These are phyloP conservation scores for Apostichopus leukothele DNA, from an alignment of 53 echinoderm and acorn worm genomes.

Conservation along the genomic window DNA sequence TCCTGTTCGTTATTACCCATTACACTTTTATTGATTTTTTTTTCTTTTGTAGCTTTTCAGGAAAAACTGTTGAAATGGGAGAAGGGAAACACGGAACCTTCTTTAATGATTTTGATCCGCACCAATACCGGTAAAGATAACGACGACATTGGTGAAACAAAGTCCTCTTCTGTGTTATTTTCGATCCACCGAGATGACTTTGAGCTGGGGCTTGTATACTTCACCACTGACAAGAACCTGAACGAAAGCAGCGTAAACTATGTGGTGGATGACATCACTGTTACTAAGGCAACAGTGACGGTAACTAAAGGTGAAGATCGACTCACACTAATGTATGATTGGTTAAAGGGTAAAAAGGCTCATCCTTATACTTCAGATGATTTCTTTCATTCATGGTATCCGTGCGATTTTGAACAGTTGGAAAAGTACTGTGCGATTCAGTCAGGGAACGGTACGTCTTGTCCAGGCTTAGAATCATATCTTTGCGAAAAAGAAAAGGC, in stretches of 20 bases:
- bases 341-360: not conserved
- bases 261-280: not conserved
- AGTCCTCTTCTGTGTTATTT: not conserved
- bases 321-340: not conserved
- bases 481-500: not conserved
- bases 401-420: not conserved
- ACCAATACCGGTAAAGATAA: not conserved
- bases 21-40: not conserved
- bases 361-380: not conserved
- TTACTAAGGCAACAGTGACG: not conserved
- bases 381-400: not conserved
- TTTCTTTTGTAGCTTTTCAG: not conserved
- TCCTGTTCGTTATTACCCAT: too few species aligned
- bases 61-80: not conserved
- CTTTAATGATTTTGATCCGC: not conserved
- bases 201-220: not conserved
- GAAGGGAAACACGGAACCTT: not conserved
- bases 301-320: not conserved
- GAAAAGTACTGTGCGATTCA: not conserved
- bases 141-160: not conserved
- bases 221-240: not conserved
- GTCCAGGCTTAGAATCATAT: not conserved
- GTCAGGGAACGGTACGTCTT: not conserved
- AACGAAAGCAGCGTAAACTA: not conserved
- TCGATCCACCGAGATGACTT: not conserved